phyloP scores from a whole-genome alignment of 2,888 invertebrate genomes.

The Drosophila borealis region DNA sequence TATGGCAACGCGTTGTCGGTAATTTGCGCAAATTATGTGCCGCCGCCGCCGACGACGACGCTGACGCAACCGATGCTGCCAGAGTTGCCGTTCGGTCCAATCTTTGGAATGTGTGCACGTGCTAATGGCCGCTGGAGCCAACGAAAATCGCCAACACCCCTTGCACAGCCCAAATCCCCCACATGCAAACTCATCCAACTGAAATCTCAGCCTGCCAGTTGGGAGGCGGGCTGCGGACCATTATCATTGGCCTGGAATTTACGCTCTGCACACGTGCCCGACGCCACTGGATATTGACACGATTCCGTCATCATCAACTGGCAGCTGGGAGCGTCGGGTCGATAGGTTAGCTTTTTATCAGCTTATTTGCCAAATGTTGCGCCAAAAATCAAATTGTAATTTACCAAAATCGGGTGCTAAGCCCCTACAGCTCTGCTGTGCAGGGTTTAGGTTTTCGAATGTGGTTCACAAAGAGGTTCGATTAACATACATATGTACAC shows the following conservation, averaged over 20 bases:
- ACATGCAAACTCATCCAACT: constrained; percentile 42
- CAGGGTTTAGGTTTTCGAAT: no score
- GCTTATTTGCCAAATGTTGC: constrained; percentile 31
- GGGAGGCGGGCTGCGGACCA: constrained; percentile 45
- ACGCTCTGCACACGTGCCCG: constrained; percentile 63
- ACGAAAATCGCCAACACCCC: constrained; percentile 50
- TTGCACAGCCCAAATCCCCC: background rate
- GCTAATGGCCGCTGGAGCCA: constrained; percentile 80
- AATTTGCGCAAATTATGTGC: constrained; percentile 83
- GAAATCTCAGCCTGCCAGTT: constrained; percentile 70
- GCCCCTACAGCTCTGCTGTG: background rate
- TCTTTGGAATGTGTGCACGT: constrained; percentile 84
- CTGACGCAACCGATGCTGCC: constrained; percentile 34
- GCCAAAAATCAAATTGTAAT: constrained; percentile 47
- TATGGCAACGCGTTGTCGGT: constrained; percentile 76
- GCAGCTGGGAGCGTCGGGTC: constrained; percentile 19
- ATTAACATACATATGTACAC: no score
- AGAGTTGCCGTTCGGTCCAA: constrained; percentile 49
- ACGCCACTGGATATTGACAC: constrained; percentile 66
- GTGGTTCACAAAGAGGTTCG: background rate
- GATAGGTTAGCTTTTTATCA: constrained; percentile 23
- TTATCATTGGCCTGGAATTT: constrained; percentile 69
- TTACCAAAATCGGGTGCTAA: constrained; percentile 17
- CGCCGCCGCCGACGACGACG: constrained; percentile 40
- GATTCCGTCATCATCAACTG: constrained; percentile 73